These are phyloP conservation scores for Thamnaconus septentrionalis DNA, from an alignment of 2,113 vertebrate species.

Conservation along the genomic window DNA sequence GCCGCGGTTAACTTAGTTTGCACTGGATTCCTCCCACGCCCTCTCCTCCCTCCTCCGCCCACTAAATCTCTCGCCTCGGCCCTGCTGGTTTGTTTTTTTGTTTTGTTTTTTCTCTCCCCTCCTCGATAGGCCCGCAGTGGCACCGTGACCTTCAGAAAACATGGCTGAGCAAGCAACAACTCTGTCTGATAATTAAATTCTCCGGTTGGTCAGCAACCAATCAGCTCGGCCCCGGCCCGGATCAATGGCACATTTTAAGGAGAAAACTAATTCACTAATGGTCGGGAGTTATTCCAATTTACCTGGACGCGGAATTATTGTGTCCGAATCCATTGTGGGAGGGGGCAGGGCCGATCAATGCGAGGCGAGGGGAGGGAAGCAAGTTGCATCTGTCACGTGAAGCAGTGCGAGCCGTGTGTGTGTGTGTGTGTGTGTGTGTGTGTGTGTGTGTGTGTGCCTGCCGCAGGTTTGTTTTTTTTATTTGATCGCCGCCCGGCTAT, in stretches of 20 bases:
- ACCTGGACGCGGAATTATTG: constrained; percentile 75
- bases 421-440: constrained; percentile 4
- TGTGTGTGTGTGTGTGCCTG: constrained; percentile 1
- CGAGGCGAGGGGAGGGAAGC: constrained; percentile 26
- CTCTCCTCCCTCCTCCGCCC: not conserved
- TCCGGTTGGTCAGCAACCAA: constrained; percentile 70
- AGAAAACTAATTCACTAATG: constrained; percentile 82
- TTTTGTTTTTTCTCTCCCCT: constrained; percentile 19
- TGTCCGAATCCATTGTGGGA: constrained; percentile 58
- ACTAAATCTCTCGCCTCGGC: constrained; percentile 38
- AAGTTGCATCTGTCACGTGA: constrained; percentile 47
- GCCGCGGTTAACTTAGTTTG: constrained; percentile 65
- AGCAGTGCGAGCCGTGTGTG: constrained; percentile 34
- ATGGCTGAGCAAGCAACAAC: constrained; percentile 72
- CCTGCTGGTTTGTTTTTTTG: constrained; percentile 7
- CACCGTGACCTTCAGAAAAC: constrained; percentile 78
- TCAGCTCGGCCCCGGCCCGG: constrained; percentile 52
- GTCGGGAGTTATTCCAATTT: constrained; percentile 79
- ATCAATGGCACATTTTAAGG: constrained; percentile 79
- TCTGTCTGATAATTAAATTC: constrained; percentile 76
- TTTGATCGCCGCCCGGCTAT: constrained; percentile 53
- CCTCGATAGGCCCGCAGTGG: constrained; percentile 42
- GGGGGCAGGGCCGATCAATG: constrained; percentile 59
- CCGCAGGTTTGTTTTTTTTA: constrained; percentile 1
- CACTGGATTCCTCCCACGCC: constrained; percentile 49